These are phyloP conservation scores for Chiloscyllium punctatum DNA, from an alignment of 2,797 vertebrate species.

Conservation along the genomic window DNA sequence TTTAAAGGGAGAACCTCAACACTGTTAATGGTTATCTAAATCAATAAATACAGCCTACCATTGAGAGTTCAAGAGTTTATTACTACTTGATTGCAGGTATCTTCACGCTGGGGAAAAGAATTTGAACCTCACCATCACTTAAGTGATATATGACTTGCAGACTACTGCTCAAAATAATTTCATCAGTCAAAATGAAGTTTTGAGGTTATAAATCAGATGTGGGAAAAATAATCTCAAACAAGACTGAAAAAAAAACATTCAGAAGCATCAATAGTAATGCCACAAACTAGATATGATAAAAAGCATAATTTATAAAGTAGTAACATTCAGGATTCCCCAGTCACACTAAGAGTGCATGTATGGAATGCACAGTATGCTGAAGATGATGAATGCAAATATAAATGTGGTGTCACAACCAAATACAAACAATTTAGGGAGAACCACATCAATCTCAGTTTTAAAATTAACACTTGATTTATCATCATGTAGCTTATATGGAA, in stretches of 20 bases:
- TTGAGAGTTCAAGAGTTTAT: not conserved
- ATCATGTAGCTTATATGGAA: not conserved
- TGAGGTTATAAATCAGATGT: not conserved
- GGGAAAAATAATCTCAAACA: not conserved
- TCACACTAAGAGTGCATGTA: not conserved
- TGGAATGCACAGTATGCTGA: not conserved
- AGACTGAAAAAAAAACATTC: not conserved
- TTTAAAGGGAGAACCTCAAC: not conserved
- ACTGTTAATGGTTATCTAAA: not conserved
- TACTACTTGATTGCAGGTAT: not conserved
- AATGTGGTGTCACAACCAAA: not conserved
- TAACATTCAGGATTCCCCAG: not conserved
- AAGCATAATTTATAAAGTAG: not conserved
- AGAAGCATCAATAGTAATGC: not conserved
- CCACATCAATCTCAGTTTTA: not conserved
- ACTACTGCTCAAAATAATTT: not conserved
- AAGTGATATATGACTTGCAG: not conserved
- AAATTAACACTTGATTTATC: not conserved
- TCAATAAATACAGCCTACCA: not conserved
- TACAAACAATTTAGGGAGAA: not conserved
- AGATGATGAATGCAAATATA: not conserved
- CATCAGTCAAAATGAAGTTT: not conserved
- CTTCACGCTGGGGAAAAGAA: not conserved
- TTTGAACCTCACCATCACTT: not conserved
- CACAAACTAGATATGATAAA: not conserved